Evolutionary conservation across 1,140 invertebrate genomes (phyloP), one percentile per base, ranked within the genome.

Genomic region (Pseudomyrmex pallidus): DNA sequence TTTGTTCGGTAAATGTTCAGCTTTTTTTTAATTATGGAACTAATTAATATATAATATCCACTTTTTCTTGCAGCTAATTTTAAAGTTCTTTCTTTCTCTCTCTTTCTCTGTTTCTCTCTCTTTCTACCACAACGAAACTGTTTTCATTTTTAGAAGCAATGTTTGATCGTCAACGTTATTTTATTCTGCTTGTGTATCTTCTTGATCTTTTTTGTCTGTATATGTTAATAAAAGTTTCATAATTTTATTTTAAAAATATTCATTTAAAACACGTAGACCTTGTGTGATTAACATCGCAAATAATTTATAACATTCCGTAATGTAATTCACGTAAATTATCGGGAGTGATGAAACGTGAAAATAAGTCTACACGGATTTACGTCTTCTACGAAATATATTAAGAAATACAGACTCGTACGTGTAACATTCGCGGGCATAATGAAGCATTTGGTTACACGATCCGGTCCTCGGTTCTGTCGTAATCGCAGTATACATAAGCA

Each of bases 331-430:
- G 35, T 25, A 67, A 7, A 59, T 44, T 35, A 35, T 35, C 5
- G 5, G 0, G 5, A 5, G 35, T 35, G 35, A 4, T 1, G 52
- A 76, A 44, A 66, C 46, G 2, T 25, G 5, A 77, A 56, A 10
- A n/a, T 54, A 22, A 54, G 54, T 8, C 35, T 64, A 35, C n/a
- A 52, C 9, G 48, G 12, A 59, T 59, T 70, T 35, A 35, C 10
- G 5, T 70, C 59, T 68, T 52, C 54, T 48, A 59, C 9, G 15
- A 78, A 78, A 78, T 78, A 70, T 59, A 35, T 54, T 57, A 76
- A 64, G 52, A 54, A 56, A 68, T n/a, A 57, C 25, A 70, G 48
- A 68, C 17, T 35, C 35, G 35, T 35, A 68, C 5, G 7, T 44
- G 46, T 7, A 35, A 20, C 15, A 78, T 20, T 52, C 52, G 20